Evolutionary conservation across 2,888 invertebrate genomes (phyloP).

Genomic region (Lithosia quadra): DNA sequence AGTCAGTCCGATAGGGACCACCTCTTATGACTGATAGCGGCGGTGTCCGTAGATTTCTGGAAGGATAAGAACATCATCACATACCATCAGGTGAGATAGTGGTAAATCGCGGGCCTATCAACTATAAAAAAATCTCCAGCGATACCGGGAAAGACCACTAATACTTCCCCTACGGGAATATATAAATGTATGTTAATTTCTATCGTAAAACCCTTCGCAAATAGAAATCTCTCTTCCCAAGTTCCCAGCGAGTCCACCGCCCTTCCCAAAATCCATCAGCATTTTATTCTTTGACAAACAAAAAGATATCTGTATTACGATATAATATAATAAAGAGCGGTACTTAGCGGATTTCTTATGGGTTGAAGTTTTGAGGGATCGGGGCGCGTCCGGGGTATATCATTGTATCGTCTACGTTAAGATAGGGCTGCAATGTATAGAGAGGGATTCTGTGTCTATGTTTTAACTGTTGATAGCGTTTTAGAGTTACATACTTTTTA

Average conservation of each 20-base stretch:
- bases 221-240: not conserved
- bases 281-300: conserved; percentile 39
- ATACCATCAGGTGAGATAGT: too few relatives aligned
- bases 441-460: not conserved
- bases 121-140: too few relatives aligned
- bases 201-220: not conserved
- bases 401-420: conserved; percentile 39
- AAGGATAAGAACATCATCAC: too few relatives aligned
- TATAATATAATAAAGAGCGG: conserved; percentile 46
- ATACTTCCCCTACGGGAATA: not conserved
- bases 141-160: too few relatives aligned
- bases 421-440: conserved; percentile 13
- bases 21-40: too few relatives aligned
- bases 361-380: conserved; percentile 60
- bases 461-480: not conserved
- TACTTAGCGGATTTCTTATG: conserved; percentile 70
- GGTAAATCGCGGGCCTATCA: too few relatives aligned
- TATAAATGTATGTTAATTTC: not conserved
- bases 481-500: too few relatives aligned
- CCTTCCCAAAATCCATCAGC: conserved; percentile 19
- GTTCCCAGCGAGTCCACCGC: not conserved
- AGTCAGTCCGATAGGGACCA: too few relatives aligned
- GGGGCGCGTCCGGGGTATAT: conserved; percentile 31
- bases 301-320: conserved; percentile 44
- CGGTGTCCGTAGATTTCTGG: too few relatives aligned